A percentile compares a stretch with the other conserved stretches of the same genome.
Conservation (phyloP, 1,140 invertebrate species). For the Drosophila nikananu region DNA sequence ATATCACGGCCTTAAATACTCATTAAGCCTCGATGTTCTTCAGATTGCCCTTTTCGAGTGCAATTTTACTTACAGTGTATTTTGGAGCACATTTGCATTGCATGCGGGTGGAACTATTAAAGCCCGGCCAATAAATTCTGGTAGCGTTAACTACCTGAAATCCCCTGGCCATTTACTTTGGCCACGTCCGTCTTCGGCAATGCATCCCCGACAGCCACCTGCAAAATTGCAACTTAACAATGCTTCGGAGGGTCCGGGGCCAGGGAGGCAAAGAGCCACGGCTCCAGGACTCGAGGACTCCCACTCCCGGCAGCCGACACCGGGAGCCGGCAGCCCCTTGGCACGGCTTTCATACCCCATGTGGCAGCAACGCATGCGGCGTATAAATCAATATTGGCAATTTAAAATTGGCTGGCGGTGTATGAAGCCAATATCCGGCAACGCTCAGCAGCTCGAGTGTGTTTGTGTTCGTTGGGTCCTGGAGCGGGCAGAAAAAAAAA, state of each 20-base stretch:
- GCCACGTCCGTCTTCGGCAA: conserved; percentile 55
- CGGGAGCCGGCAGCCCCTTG: neutral
- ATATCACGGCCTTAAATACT: too few species aligned
- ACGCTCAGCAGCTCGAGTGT: conserved; percentile 49
- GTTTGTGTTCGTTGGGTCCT: conserved; percentile 36
- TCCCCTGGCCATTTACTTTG: conserved; percentile 77
- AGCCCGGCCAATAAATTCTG: conserved; percentile 74
- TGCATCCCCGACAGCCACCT: conserved; percentile 58
- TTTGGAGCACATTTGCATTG: conserved; percentile 32
- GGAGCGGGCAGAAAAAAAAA: conserved; percentile 14
- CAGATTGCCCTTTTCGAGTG: neutral
- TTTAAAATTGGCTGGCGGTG: conserved; percentile 82
- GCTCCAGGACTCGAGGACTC: conserved; percentile 12
- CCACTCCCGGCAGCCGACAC: neutral
- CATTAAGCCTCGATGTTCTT: too few species aligned
- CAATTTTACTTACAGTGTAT: conserved; percentile 4
- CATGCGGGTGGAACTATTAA: conserved; percentile 54
- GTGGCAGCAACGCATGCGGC: conserved; percentile 73
- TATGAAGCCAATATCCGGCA: conserved; percentile 82
- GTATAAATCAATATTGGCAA: conserved; percentile 83
- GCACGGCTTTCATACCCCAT: conserved; percentile 64
- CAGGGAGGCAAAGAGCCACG: neutral
- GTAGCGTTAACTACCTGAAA: conserved; percentile 75
- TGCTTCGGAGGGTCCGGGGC: conserved; percentile 55
- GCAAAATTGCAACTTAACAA: conserved; percentile 82